Percentiles rank a stretch among this genome's conserved stretches.
These are phyloP conservation scores for Drosophila leontia DNA, from an alignment of 1,140 invertebrate species.

Conservation along the genomic window DNA sequence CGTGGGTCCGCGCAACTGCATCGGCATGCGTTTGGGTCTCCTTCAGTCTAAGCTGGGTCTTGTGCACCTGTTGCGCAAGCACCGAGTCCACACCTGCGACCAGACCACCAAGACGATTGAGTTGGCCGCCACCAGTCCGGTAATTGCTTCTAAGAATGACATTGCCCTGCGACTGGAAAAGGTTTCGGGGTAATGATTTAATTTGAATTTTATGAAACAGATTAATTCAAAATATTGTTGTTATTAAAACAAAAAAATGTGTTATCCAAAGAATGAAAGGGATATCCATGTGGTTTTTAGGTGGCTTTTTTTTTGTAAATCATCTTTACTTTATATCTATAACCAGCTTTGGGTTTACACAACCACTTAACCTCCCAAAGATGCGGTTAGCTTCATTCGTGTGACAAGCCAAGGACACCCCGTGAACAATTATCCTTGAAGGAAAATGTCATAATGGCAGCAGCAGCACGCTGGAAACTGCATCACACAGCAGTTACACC, in stretches of 20 bases:
- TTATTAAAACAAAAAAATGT: not conserved
- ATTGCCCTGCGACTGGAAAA: conserved; percentile 43
- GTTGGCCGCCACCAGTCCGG: conserved; percentile 16
- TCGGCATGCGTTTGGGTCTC: conserved; percentile 86
- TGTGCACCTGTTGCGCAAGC: conserved; percentile 65
- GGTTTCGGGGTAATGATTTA: conserved; percentile 8
- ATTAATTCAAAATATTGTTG: not conserved
- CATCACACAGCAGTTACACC: conserved; percentile 18
- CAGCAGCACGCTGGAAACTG: conserved; percentile 21
- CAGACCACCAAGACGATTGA: conserved; percentile 42
- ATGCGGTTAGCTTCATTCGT: conserved; percentile 10
- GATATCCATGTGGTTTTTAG: not conserved
- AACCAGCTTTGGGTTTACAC: conserved; percentile 4
- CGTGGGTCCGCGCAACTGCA: conserved; percentile 91
- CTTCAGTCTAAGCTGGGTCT: conserved; percentile 71
- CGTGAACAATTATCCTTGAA: conserved; percentile 67
- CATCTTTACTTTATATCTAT: not conserved
- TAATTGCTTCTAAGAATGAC: conserved; percentile 46
- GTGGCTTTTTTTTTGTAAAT: too few relatives aligned
- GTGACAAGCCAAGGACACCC: conserved; percentile 51
- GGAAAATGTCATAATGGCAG: conserved; percentile 62
- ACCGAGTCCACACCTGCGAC: conserved; percentile 54
- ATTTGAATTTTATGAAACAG: not conserved
- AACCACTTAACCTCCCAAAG: conserved; percentile 49
- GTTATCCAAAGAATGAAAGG: conserved; percentile 1